Evolutionary conservation across 2,797 vertebrate species (phyloP).

Genomic region (Apogon talboti): DNA sequence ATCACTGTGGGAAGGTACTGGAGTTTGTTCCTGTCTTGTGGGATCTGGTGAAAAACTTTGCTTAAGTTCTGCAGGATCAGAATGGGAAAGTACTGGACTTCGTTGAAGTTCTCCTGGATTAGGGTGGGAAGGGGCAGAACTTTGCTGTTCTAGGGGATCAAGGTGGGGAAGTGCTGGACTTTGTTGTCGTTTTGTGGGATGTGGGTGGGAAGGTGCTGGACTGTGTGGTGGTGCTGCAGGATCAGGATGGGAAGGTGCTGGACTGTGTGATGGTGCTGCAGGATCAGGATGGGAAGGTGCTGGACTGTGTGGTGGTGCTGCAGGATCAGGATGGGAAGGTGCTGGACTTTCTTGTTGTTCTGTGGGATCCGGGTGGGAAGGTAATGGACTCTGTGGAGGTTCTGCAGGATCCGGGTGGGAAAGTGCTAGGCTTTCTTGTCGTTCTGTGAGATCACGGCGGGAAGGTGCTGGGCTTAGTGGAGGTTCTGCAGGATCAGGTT

Average conservation of each 20-base stretch:
- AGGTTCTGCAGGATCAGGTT: not conserved
- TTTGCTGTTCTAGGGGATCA: not conserved
- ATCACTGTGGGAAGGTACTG: not conserved
- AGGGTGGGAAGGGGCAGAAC: not conserved
- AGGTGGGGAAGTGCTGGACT: not conserved
- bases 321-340: not conserved
- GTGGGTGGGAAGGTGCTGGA: not conserved
- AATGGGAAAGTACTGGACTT: not conserved
- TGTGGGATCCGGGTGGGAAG: not conserved
- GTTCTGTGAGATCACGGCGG: accelerated
- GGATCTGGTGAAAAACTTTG: not conserved
- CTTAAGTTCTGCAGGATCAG: not conserved
- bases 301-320: not conserved
- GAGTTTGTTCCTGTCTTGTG: not conserved
- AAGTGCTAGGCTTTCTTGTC: not conserved
- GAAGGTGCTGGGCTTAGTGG: not conserved
- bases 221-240: not conserved
- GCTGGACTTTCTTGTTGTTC: not conserved
- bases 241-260: accelerated
- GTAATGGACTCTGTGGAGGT: not conserved
- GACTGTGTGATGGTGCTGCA: not conserved
- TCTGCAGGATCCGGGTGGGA: not conserved
- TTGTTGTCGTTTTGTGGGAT: not conserved
- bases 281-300: not conserved
- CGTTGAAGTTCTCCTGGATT: not conserved